Evolutionary conservation across 2,797 vertebrate genomes (phyloP), one percentile per base, ranked within the genome.

Genomic region (Anniella stebbinsi): DNA sequence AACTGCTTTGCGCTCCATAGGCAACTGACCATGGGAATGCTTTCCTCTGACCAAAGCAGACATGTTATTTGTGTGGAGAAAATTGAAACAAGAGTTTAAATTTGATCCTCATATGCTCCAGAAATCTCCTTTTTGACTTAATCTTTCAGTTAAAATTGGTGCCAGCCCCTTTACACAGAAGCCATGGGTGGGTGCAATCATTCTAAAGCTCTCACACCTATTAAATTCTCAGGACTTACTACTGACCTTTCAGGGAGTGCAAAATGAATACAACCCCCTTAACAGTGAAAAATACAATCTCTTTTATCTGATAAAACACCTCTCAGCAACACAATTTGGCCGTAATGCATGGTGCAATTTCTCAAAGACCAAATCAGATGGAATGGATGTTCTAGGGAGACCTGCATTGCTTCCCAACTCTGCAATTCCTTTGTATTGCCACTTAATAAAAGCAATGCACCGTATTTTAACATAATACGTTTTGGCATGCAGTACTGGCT

Each of bases 201-300:
- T 60, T 73, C 8, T 63, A 66, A 21, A 76, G 80, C 70, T 75
- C 33, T 83, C 2, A 25, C 48, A 36, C 4, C 33, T 60, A 63
- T 82, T 75, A 48, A 41, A 88, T 63, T 83, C 13, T 82, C 41
- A 66, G 33, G 25, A 76, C 48, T 30, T n/a, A 60, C 48, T 75
- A 60, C 69, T 83, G 41, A 3, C 23, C 70, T 83, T 83, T 75
- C 54, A 48, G 36, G 41, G 48, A 36, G 8, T n/a, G 33, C 30
- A 25, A n/a, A 88, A 66, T 75, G 25, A 83, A 88, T 66, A 66
- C 54, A 83, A 63, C 48, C 54, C 48, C 23, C 57, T 70, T 82
- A 73, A 88, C 25, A 36, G 70, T 38, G 25, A 80, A 87, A 70
- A 51, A 87, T 66, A 77, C 63, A 66, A 87, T 66, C 51, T 60